Percentiles rank a stretch among this genome's conserved stretches.
These are phyloP conservation scores for Bellardia bayeri DNA, from an alignment of 2,888 invertebrate species.

Conservation along the genomic window DNA sequence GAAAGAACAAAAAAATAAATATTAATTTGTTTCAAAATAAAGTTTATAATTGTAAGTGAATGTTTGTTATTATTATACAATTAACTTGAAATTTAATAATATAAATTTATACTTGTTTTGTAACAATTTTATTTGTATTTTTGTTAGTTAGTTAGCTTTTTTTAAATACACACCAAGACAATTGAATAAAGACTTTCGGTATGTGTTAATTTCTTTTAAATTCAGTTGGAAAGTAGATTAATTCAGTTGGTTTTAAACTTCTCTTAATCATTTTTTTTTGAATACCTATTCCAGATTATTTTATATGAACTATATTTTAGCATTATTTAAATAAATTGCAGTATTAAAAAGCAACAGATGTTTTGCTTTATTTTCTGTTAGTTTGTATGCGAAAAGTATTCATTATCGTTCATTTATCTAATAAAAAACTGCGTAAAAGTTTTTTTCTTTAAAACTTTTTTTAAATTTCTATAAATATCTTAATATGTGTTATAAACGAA, in stretches of 20 bases:
- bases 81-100: not conserved
- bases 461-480: conserved; percentile 46
- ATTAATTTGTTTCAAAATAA: conserved; percentile 36
- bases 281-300: not conserved
- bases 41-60: conserved; percentile 23
- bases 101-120: not conserved
- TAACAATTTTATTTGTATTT: not conserved
- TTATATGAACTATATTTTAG: not conserved
- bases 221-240: too few species aligned
- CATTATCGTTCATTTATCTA: conserved; percentile 28
- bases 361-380: not conserved
- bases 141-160: not conserved
- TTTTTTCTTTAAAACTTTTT: conserved; percentile 16
- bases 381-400: not conserved
- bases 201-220: not conserved
- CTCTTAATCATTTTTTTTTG: not conserved
- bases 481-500: not conserved
- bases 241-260: too few species aligned
- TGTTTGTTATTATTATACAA: conserved; percentile 13
- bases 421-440: conserved; percentile 55
- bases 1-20: not conserved
- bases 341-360: conserved; percentile 38
- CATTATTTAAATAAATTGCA: not conserved
- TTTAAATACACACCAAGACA: not conserved
- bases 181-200: not conserved